phyloP scores from a whole-genome alignment of 2,797 vertebrate species.

The Pipistrellus nathusii region DNA sequence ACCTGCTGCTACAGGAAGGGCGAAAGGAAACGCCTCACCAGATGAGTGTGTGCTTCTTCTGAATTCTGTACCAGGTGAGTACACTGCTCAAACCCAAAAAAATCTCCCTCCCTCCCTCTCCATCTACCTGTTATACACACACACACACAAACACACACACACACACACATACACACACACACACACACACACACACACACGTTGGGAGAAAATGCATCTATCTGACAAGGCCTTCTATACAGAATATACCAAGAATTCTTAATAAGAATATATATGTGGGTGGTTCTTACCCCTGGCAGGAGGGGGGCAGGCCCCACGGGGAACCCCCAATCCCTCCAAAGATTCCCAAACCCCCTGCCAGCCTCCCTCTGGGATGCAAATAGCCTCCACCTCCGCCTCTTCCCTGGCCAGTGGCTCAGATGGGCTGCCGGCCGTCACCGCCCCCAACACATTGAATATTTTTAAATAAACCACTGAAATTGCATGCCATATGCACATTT shows the following conservation, averaged over 20 bases:
- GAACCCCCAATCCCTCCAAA: background rate
- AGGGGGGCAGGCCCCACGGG: background rate
- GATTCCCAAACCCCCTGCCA: background rate
- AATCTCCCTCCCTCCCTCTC: background rate
- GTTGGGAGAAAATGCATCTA: background rate
- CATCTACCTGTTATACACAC: background rate
- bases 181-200: background rate
- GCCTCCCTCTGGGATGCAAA: background rate
- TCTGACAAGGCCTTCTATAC: background rate
- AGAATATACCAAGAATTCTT: constrained; percentile 20
- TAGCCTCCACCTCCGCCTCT: background rate
- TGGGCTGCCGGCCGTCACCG: accelerated
- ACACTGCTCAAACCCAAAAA: background rate
- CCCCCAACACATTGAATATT: constrained; percentile 39
- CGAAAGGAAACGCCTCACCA: background rate
- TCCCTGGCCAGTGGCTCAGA: background rate
- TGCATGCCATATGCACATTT: constrained; percentile 45
- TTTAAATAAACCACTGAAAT: constrained; percentile 46
- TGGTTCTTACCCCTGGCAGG: background rate
- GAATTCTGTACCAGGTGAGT: constrained; percentile 26
- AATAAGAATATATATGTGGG: background rate
- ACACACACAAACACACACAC: background rate
- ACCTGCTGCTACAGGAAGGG: background rate
- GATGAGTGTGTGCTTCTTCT: background rate
- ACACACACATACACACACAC: background rate